Percentiles rank a stretch among this genome's conserved stretches.
phyloP scores from a whole-genome alignment of 1,140 invertebrate species.

The Ips nitidus region DNA sequence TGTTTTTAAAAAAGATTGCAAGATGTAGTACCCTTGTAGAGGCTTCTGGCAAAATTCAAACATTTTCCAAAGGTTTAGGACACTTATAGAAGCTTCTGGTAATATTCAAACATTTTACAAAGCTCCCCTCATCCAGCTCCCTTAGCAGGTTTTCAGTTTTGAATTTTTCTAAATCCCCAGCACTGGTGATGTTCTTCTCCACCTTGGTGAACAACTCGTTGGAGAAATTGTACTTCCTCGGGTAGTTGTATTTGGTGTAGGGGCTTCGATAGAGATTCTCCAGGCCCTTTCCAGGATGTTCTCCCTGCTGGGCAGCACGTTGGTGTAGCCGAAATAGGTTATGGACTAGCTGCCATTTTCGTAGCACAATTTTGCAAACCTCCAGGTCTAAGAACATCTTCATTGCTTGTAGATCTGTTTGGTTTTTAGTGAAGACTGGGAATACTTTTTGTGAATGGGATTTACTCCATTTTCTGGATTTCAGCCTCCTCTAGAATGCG shows the following conservation, averaged over 20 bases:
- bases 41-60: too few relatives aligned
- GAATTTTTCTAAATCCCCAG: slow-evolving; percentile 28
- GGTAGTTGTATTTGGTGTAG: slow-evolving; percentile 15
- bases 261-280: slow-evolving; percentile 20
- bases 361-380: slow-evolving; percentile 8
- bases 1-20: too few relatives aligned
- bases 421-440: background rate
- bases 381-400: slow-evolving; percentile 19
- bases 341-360: slow-evolving; percentile 1
- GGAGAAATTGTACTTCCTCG: slow-evolving; percentile 13
- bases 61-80: too few relatives aligned
- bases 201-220: slow-evolving; percentile 23
- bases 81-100: too few relatives aligned
- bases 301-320: slow-evolving; percentile 28
- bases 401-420: slow-evolving; percentile 4
- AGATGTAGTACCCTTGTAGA: too few relatives aligned
- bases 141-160: slow-evolving; percentile 30
- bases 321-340: slow-evolving; percentile 27
- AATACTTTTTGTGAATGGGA: too few relatives aligned
- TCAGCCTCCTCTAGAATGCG: slow-evolving; percentile 31
- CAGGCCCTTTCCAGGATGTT: slow-evolving; percentile 32
- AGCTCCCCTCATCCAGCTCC: slow-evolving; percentile 32
- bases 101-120: too few relatives aligned
- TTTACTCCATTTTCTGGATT: slow-evolving; percentile 12
- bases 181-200: slow-evolving; percentile 21